Conservation (phyloP, 2,113 vertebrate species). For the Procavia capensis region DNA sequence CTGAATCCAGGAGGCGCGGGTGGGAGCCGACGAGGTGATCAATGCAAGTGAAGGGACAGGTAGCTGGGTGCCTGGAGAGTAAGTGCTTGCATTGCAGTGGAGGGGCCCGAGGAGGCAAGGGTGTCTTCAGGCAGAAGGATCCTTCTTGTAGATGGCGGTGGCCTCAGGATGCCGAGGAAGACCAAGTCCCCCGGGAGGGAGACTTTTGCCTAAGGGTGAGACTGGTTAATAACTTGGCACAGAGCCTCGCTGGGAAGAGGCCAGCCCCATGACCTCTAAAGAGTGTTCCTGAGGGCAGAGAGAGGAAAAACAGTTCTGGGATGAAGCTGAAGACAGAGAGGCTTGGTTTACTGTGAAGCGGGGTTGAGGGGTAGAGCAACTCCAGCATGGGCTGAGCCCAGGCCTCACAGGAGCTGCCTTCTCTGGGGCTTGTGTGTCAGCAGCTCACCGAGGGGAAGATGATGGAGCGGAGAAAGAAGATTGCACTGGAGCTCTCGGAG, state of each 20-base stretch:
- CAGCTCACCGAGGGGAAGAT: slow-evolving; percentile 98
- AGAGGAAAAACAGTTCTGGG: background rate
- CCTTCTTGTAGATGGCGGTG: background rate
- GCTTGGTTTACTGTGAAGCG: background rate
- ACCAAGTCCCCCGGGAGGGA: background rate
- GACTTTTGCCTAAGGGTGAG: background rate
- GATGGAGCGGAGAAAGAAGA: slow-evolving; percentile 99
- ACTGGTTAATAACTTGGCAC: background rate
- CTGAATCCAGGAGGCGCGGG: background rate
- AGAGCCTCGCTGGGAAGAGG: background rate
- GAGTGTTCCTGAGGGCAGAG: background rate
- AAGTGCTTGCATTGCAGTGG: background rate
- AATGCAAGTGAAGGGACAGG: background rate
- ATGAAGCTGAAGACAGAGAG: background rate
- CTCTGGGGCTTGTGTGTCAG: background rate
- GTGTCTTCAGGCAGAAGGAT: background rate
- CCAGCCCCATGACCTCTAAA: background rate
- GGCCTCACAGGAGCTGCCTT: background rate
- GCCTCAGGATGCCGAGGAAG: background rate
- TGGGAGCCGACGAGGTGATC: no score
- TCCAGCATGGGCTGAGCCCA: fast-evolving
- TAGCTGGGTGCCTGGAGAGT: no score
- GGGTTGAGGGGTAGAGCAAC: background rate
- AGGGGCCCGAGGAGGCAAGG: background rate
- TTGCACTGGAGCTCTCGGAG: slow-evolving; percentile 97